A percentile compares a stretch with the other conserved stretches of the same genome.
Evolutionary conservation across 2,797 vertebrate species (phyloP).

Genomic region (Zenarchopterus dispar): DNA sequence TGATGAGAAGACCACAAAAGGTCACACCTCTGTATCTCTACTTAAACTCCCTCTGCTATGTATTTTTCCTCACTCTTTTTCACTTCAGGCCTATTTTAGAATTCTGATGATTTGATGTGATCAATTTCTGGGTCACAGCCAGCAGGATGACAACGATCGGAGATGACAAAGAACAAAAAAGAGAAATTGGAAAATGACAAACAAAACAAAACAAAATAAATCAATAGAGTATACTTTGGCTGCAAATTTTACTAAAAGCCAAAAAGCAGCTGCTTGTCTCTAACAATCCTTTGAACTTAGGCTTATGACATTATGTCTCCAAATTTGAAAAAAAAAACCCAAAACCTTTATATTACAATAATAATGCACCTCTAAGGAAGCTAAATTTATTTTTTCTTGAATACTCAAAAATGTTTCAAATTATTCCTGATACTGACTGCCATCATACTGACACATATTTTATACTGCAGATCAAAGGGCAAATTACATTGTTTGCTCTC

Average conservation of each 20-base stretch:
- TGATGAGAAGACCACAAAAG: neutral
- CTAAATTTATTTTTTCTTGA: conserved; percentile 49
- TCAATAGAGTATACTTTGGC: neutral
- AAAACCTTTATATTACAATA: conserved; percentile 35
- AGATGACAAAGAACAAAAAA: too few relatives aligned
- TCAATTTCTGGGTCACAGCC: neutral
- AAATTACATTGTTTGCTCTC: conserved; percentile 77
- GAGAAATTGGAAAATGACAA: too few relatives aligned
- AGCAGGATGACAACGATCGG: neutral
- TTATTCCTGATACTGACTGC: conserved; percentile 46
- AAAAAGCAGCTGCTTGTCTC: conserved; percentile 11
- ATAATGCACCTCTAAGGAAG: conserved; percentile 29
- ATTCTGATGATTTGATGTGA: neutral
- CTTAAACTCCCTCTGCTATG: neutral
- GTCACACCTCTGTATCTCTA: neutral
- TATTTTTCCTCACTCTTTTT: neutral
- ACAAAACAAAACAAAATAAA: neutral
- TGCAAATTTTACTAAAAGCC: neutral
- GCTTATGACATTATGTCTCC: conserved; percentile 54
- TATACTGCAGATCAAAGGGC: conserved; percentile 68
- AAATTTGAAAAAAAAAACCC: conserved; percentile 53
- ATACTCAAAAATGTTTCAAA: conserved; percentile 42
- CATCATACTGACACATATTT: conserved; percentile 49
- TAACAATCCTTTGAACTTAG: conserved; percentile 46
- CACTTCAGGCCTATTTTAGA: neutral